Percentiles rank a stretch among this genome's conserved stretches.
Conservation (phyloP, 2,113 vertebrate genomes). For the Equus quagga region DNA sequence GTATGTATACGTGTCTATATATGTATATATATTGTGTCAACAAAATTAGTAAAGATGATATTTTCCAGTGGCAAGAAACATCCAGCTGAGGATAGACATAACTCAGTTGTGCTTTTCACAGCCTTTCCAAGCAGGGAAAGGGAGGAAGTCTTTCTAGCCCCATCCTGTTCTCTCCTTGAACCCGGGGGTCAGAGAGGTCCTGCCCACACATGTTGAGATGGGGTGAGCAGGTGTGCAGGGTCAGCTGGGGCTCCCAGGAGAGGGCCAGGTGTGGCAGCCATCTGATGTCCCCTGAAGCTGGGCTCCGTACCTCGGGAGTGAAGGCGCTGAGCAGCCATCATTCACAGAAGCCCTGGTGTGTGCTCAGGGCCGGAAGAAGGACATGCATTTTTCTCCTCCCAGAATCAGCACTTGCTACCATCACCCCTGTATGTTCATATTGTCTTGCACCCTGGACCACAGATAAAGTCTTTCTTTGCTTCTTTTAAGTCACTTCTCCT, state of each 20-base stretch:
- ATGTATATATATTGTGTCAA: not conserved
- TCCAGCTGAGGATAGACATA: not conserved
- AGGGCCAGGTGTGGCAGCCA: not conserved
- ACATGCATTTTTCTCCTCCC: not conserved
- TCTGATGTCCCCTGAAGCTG: not conserved
- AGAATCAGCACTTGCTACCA: not conserved
- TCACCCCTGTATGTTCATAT: accelerated
- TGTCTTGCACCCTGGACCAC: not conserved
- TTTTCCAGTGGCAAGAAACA: not conserved
- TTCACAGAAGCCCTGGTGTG: not conserved
- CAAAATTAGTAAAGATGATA: not conserved
- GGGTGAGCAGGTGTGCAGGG: not conserved
- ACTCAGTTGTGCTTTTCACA: not conserved
- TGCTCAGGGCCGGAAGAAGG: too few species aligned
- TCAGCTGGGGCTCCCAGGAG: not conserved
- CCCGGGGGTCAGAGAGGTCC: not conserved
- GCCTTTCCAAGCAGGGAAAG: not conserved
- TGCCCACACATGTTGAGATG: not conserved
- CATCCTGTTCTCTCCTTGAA: not conserved
- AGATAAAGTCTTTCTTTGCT: not conserved
- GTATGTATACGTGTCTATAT: not conserved
- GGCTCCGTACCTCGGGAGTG: not conserved
- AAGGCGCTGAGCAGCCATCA: not conserved
- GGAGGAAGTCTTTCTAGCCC: not conserved
- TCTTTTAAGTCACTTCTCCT: not conserved